phyloP scores from a whole-genome alignment of 2,113 vertebrate species.

The Rhinoderma darwinii region DNA sequence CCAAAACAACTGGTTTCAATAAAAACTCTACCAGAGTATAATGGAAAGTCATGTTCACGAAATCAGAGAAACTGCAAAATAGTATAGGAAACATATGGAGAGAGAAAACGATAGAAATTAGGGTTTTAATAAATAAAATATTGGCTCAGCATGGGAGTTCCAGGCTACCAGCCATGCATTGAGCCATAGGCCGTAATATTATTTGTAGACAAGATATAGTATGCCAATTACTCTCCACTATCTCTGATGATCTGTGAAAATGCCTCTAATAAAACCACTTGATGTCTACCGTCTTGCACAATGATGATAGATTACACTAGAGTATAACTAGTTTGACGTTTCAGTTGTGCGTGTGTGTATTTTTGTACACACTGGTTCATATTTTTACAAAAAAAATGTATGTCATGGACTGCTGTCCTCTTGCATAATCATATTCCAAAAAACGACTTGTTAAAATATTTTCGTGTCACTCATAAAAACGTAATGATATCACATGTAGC shows the following conservation, averaged over 20 bases:
- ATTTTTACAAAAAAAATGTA: no score
- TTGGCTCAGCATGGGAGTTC: neutral
- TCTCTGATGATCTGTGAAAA: neutral
- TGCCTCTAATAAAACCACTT: neutral
- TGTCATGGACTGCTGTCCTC: neutral
- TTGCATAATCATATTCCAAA: neutral
- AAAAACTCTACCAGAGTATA: neutral
- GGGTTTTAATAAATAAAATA: neutral
- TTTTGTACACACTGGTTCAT: no score
- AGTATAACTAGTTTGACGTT: neutral
- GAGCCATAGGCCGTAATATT: neutral
- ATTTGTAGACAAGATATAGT: neutral
- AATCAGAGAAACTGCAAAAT: neutral
- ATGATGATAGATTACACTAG: neutral
- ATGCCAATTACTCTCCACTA: no score
- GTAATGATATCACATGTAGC: conserved; percentile 26
- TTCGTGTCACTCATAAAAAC: neutral
- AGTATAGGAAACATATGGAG: conserved; percentile 1
- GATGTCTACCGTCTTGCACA: neutral
- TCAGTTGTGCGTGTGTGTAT: no score
- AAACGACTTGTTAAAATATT: conserved; percentile 32
- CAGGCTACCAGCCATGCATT: neutral
- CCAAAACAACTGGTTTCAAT: conserved; percentile 12
- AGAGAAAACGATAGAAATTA: neutral
- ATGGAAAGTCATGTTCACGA: neutral